Evolutionary conservation across 2,888 invertebrate species (phyloP).

Genomic region (Augiades crinisus): DNA sequence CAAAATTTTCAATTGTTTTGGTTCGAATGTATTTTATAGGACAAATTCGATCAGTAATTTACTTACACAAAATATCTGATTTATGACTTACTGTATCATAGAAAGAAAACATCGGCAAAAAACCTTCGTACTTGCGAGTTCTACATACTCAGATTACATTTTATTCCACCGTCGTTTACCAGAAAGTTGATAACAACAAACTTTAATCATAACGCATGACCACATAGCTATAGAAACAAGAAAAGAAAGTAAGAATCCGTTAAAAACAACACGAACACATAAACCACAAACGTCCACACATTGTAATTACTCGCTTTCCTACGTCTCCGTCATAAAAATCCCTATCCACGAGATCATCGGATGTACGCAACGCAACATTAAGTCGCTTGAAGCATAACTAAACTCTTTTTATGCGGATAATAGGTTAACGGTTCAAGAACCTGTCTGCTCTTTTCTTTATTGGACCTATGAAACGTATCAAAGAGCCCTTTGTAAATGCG

Average conservation of each 20-base stretch:
- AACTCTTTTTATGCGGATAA: slow-evolving; percentile 37
- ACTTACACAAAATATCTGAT: too few species aligned
- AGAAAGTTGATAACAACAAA: too few species aligned
- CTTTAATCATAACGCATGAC: too few species aligned
- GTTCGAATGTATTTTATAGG: too few species aligned
- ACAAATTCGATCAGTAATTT: too few species aligned
- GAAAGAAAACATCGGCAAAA: too few species aligned
- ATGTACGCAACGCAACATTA: slow-evolving; percentile 18
- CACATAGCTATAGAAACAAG: too few species aligned
- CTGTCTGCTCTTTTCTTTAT: slow-evolving; percentile 27
- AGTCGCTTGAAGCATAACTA: slow-evolving; percentile 35
- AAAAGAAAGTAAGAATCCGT: slow-evolving; percentile 12
- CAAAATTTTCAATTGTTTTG: too few species aligned
- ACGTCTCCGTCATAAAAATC: slow-evolving; percentile 13
- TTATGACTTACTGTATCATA: too few species aligned
- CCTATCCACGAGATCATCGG: slow-evolving; percentile 17
- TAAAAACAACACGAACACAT: background rate
- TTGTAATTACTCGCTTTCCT: slow-evolving; percentile 24
- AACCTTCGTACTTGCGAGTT: too few species aligned
- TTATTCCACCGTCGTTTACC: too few species aligned
- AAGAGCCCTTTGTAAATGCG: slow-evolving; percentile 29
- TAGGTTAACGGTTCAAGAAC: slow-evolving; percentile 35
- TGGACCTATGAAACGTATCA: slow-evolving; percentile 28
- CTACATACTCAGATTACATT: too few species aligned
- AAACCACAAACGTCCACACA: slow-evolving; percentile 23